Percentiles rank a stretch among this genome's conserved stretches.
These are phyloP conservation scores for Falco peregrinus DNA, from an alignment of 2,797 vertebrate genomes.

Conservation along the genomic window DNA sequence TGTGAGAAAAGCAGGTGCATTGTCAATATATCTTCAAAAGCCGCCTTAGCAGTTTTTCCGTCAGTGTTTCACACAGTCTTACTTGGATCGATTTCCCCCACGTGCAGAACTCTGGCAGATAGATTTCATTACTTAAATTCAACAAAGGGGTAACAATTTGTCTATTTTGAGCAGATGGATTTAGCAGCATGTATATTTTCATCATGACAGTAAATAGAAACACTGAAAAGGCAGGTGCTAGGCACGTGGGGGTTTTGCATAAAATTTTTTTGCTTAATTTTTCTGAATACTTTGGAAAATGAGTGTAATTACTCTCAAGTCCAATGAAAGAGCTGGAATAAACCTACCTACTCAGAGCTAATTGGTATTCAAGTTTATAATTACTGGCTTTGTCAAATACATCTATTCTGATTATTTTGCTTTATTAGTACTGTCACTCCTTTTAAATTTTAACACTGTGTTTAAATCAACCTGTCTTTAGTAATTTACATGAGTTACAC, in stretches of 20 bases:
- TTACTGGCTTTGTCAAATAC: slow-evolving; percentile 70
- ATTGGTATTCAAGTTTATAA: slow-evolving; percentile 69
- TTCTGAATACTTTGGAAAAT: background rate
- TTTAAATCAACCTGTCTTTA: slow-evolving; percentile 72
- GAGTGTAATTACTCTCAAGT: background rate
- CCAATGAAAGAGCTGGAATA: slow-evolving; percentile 7
- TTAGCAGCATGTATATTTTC: slow-evolving; percentile 15
- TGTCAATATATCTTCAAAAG: background rate
- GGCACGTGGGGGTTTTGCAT: background rate
- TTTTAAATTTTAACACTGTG: slow-evolving; percentile 60
- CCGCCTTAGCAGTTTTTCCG: background rate
- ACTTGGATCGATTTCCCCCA: background rate
- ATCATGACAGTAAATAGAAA: background rate
- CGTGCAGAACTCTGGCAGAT: background rate
- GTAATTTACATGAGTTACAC: slow-evolving; percentile 64
- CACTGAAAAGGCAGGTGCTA: background rate
- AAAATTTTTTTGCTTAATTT: background rate
- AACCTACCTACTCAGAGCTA: slow-evolving; percentile 45
- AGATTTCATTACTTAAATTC: slow-evolving; percentile 11
- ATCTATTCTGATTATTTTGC: slow-evolving; percentile 73
- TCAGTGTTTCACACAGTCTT: background rate
- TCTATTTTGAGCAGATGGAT: background rate
- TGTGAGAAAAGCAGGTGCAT: background rate
- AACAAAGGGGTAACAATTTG: background rate
- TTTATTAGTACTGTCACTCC: slow-evolving; percentile 68